Base-by-base conservation (phyloP, 2,888 invertebrate species). In the Athrips mouffetella region DNA sequence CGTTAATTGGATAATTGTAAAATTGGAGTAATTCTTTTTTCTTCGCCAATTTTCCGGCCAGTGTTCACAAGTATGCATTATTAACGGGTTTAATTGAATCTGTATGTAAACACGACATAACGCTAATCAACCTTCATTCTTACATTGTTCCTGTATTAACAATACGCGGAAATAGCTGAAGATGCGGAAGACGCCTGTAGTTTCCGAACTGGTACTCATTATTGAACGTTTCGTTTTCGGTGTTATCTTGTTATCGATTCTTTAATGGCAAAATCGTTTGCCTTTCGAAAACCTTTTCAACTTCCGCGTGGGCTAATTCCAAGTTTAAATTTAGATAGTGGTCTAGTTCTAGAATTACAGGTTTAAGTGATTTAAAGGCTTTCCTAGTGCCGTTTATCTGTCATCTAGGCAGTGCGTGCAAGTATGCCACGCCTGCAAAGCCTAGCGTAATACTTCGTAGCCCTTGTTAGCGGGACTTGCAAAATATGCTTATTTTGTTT, bases 331-430 rank as follows among this genome's bases (percentile, higher is more conserved):
- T 46, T 37, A 37, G 46, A 35, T 46, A 46, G 46, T 27, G 13
- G 27, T 30, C 25, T 44, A 30, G 30, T 52, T 53, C 50, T 51
- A 23, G 50, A 53, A 55, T 44, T 49, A 44, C 48, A 10, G 35
- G 45, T 45, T 45, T 25, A 50, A 54, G 49, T 51, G 55, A 53
- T 54, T 55, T 60, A 60, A 60, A 57, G 51, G 56, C 48, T 58
- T 59, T 54, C 52, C 56, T 53, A 54, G 55, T 48, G 52, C 53
- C 54, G 55, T 57, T 60, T 63, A 67, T 70, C 70, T 62, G 63
- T 57, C 60, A 67, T 67, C 70, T 58, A 48, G 52, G 18, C 48
- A 45, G 57, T 67, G 67, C 68, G 68, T 64, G 67, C 65, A 57
- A 40, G 45, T 51, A 54, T 57, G 63, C 65, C 67, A 59, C 70